Conservation (phyloP, 2,888 invertebrate species). For the Steinernema hermaphroditum region DNA sequence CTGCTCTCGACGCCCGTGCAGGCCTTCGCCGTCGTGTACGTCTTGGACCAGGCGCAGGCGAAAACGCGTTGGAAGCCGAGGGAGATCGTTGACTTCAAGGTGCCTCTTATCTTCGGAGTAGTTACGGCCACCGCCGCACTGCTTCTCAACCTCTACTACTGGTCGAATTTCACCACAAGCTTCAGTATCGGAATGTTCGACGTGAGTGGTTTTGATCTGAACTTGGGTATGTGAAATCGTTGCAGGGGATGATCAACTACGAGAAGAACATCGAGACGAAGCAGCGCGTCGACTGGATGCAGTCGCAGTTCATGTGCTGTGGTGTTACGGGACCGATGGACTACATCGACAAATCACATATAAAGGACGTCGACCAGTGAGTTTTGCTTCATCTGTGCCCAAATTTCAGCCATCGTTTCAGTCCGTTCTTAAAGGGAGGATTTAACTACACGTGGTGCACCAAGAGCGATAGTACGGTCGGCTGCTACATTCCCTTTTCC, state of each 20-base stretch:
- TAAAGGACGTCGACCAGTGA: too few species aligned
- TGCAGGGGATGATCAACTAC: neutral
- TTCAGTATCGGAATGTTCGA: neutral
- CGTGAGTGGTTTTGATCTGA: neutral
- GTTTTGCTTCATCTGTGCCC: too few species aligned
- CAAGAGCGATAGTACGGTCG: neutral
- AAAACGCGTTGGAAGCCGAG: neutral
- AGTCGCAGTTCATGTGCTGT: neutral
- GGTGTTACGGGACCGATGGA: neutral
- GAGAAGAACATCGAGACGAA: neutral
- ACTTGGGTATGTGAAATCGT: too few species aligned
- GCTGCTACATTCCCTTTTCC: constrained; percentile 9
- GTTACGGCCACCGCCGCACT: neutral
- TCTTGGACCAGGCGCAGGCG: neutral
- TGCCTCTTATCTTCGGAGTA: neutral
- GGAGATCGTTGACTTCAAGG: neutral
- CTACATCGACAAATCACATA: neutral
- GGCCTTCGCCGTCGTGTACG: neutral
- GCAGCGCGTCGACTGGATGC: neutral
- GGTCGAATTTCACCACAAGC: neutral
- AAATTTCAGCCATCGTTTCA: too few species aligned
- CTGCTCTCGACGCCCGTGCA: neutral
- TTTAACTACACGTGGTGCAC: too few species aligned
- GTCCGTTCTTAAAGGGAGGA: too few species aligned
- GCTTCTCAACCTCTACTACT: neutral